phyloP scores from a whole-genome alignment of 2,797 vertebrate genomes.

The Cephalopachus bancanus region DNA sequence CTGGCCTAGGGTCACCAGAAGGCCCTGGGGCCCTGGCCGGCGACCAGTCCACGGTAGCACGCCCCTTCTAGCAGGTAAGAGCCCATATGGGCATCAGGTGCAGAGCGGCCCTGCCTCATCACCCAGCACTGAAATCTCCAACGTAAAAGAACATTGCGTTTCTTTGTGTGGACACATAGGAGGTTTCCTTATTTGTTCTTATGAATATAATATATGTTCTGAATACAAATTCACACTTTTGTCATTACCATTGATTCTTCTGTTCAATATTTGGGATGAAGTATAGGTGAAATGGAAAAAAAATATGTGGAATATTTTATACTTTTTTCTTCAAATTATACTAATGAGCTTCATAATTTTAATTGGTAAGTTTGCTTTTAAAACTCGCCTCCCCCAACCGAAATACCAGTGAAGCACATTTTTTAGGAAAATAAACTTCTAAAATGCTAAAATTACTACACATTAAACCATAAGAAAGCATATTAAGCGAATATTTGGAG shows the following conservation, averaged over 20 bases:
- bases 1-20: not conserved
- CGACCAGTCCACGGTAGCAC: too few relatives aligned
- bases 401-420: constrained; percentile 60
- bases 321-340: constrained; percentile 4
- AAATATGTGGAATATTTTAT: not conserved
- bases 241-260: not conserved
- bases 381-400: not conserved
- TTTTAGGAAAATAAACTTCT: constrained; percentile 74
- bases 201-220: not conserved
- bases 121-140: accelerated
- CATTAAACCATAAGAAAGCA: constrained; percentile 79
- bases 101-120: accelerated
- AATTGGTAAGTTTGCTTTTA: constrained; percentile 32
- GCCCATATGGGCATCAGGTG: not conserved
- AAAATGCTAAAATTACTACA: constrained; percentile 78
- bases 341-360: not conserved
- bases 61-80: too few relatives aligned
- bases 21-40: accelerated
- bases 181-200: not conserved
- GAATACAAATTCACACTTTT: not conserved
- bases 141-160: accelerated
- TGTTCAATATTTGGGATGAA: not conserved
- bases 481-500: constrained; percentile 74
- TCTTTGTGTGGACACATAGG: accelerated
- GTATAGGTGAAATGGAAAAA: not conserved